Evolutionary conservation across 2,797 vertebrate genomes (phyloP).

Genomic region (Orientallactaga sibirica): DNA sequence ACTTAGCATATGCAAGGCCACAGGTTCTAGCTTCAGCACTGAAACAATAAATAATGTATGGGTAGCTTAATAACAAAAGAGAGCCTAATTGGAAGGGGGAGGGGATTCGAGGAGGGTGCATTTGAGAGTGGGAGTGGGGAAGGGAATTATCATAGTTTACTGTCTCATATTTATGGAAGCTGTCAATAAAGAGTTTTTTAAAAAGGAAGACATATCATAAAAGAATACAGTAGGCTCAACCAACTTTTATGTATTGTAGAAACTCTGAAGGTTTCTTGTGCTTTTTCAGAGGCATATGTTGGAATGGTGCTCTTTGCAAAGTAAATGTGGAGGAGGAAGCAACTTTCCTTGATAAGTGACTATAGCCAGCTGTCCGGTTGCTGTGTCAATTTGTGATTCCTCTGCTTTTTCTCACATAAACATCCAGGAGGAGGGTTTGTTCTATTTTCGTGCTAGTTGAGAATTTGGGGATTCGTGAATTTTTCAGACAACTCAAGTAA

Average conservation of each 20-base stretch:
- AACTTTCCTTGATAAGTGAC: constrained; percentile 55
- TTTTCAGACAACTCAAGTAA: neutral
- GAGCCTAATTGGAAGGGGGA: no score
- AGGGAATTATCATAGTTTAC: no score
- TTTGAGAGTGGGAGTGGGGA: no score
- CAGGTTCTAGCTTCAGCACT: neutral
- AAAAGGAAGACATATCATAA: constrained; percentile 34
- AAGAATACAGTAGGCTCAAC: neutral
- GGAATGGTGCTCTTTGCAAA: constrained; percentile 59
- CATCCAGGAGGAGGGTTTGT: neutral
- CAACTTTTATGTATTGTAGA: constrained; percentile 52
- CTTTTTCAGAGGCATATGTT: constrained; percentile 35
- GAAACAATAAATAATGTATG: neutral
- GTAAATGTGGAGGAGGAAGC: constrained; percentile 43
- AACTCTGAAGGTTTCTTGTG: constrained; percentile 27
- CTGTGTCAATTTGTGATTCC: constrained; percentile 59
- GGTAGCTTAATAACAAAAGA: neutral
- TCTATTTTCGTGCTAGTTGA: constrained; percentile 51
- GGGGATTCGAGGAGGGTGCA: no score
- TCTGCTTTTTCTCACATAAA: constrained; percentile 69
- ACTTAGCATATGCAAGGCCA: no score
- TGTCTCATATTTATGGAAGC: no score
- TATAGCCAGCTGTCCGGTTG: constrained; percentile 45
- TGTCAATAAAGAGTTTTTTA: no score
- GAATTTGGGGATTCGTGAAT: constrained; percentile 4